A percentile compares a stretch with the other conserved stretches of the same genome.
Conservation (phyloP, 2,113 vertebrate species). For the Sapajus apella region DNA sequence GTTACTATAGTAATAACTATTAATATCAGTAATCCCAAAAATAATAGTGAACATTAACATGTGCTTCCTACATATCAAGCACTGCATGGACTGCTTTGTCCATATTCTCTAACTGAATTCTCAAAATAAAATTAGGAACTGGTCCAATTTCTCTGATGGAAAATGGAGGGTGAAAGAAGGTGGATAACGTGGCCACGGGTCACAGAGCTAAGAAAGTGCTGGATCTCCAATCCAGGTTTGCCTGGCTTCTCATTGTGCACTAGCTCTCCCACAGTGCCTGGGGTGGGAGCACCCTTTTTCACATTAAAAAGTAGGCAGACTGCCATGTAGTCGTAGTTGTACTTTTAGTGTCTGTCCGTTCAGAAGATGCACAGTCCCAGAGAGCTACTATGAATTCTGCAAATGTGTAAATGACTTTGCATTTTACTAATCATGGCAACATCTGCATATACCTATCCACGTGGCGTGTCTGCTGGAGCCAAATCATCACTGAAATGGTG, state of each 20-base stretch:
- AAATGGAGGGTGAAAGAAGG: not conserved
- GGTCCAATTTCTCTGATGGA: not conserved
- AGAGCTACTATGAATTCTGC: not conserved
- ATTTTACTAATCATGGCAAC: not conserved
- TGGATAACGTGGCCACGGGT: not conserved
- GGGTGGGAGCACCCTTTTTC: not conserved
- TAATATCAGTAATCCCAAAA: conserved; percentile 46
- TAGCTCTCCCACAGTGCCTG: not conserved
- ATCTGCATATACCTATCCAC: not conserved
- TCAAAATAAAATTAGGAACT: not conserved
- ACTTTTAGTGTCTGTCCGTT: not conserved
- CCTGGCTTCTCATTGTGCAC: not conserved
- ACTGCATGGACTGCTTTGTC: not conserved
- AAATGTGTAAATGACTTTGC: not conserved
- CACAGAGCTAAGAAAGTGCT: not conserved
- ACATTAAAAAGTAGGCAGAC: not conserved
- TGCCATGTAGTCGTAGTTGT: not conserved
- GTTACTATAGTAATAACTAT: not conserved
- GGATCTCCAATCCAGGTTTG: not conserved
- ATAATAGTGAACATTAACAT: not conserved
- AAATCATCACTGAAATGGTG: not conserved
- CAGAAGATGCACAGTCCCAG: not conserved
- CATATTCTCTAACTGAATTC: not conserved
- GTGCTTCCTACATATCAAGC: not conserved
- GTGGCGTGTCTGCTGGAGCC: not conserved